phyloP scores from a whole-genome alignment of 64 coral and sea anemone species.

The Montipora capricornis region DNA sequence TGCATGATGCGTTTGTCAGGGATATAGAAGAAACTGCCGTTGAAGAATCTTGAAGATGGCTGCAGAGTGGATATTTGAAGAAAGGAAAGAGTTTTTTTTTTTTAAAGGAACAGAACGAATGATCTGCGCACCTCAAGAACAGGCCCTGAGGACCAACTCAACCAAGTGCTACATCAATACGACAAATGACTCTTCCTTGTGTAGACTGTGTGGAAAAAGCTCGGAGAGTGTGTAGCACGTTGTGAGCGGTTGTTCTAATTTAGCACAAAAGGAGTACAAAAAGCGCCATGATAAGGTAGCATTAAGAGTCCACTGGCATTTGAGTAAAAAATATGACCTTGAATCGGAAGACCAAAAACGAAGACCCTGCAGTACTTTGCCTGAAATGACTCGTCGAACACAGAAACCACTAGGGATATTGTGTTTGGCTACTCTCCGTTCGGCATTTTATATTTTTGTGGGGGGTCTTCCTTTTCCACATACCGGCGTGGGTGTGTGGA shows the following conservation, averaged over 20 bases:
- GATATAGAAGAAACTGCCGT: conserved; percentile 6
- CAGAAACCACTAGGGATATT: too few relatives aligned
- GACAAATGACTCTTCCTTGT: not conserved
- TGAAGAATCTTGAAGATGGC: conserved; percentile 35
- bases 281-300: conserved; percentile 43
- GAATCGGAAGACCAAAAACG: not conserved
- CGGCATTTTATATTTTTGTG: too few relatives aligned
- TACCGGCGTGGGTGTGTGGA: too few relatives aligned
- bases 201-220: conserved; percentile 31
- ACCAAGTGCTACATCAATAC: conserved; percentile 25
- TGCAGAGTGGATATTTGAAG: conserved; percentile 13
- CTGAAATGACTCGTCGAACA: too few relatives aligned
- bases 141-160: conserved; percentile 32
- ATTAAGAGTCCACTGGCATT: conserved; percentile 22
- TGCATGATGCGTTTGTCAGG: conserved; percentile 23
- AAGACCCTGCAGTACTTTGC: too few relatives aligned
- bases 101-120: conserved; percentile 6
- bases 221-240: conserved; percentile 21
- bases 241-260: conserved; percentile 19
- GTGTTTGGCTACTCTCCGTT: too few relatives aligned
- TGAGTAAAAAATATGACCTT: conserved; percentile 22
- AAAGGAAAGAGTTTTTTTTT: not conserved
- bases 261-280: conserved; percentile 54
- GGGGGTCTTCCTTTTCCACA: too few relatives aligned
- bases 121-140: conserved; percentile 55